Evolutionary conservation across 1,140 invertebrate species (phyloP).

Genomic region (Cardiocondyla obscurior): DNA sequence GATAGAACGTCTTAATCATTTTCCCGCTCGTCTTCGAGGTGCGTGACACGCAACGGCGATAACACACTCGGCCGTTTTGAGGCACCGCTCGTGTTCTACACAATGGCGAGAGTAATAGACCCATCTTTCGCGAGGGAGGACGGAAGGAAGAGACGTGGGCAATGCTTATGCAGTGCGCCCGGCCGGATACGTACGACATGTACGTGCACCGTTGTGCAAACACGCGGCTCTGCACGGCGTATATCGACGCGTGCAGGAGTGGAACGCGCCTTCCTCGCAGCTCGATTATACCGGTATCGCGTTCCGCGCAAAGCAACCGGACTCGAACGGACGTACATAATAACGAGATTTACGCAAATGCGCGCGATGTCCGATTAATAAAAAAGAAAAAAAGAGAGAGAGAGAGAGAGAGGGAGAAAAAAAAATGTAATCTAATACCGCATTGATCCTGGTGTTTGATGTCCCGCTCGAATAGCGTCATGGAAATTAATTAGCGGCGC

Average conservation of each 20-base stretch:
- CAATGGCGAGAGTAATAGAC: constrained; percentile 50
- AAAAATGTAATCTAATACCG: background rate
- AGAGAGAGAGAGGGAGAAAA: too few species aligned
- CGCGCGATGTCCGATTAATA: background rate
- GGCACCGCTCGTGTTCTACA: constrained; percentile 32
- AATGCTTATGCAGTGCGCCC: constrained; percentile 27
- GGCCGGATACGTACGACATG: constrained; percentile 24
- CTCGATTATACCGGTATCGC: background rate
- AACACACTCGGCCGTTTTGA: background rate
- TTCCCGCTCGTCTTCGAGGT: background rate
- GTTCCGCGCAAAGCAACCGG: background rate
- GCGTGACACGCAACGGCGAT: constrained; percentile 3
- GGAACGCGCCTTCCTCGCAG: background rate
- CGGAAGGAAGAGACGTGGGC: constrained; percentile 24
- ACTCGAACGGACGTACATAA: background rate
- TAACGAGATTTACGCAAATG: background rate
- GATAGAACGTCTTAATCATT: constrained; percentile 11
- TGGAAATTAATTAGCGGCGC: background rate
- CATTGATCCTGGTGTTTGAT: background rate
- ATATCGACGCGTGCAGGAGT: constrained; percentile 14
- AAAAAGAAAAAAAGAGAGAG: background rate
- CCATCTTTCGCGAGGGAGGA: background rate
- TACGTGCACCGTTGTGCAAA: constrained; percentile 26
- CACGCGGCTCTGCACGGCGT: background rate
- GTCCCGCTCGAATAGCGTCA: background rate